phyloP scores from a whole-genome alignment of 2,113 vertebrate genomes.

The Mugil cephalus region DNA sequence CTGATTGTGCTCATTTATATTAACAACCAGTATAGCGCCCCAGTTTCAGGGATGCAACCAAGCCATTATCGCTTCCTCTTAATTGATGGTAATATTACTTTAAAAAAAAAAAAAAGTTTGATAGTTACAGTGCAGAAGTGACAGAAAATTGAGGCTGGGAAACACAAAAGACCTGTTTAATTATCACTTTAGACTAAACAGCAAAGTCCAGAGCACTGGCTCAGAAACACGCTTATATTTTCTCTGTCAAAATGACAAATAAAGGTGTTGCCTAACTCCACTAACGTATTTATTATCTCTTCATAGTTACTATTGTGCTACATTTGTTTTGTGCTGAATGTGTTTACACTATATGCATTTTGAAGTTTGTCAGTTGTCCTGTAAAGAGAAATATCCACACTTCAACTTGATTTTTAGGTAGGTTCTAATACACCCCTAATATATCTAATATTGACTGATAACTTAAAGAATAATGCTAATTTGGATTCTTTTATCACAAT shows the following conservation, averaged over 20 bases:
- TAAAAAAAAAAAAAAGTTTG: too few species aligned
- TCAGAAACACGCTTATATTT: neutral
- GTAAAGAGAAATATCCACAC: neutral
- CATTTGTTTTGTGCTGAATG: neutral
- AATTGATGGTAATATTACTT: too few species aligned
- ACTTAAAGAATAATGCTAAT: neutral
- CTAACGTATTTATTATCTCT: neutral
- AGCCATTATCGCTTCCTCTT: too few species aligned
- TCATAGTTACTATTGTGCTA: conserved; percentile 5
- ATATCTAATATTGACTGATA: too few species aligned
- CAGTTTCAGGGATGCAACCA: too few species aligned
- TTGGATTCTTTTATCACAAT: neutral
- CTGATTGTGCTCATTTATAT: too few species aligned
- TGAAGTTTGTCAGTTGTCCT: neutral
- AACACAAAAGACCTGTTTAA: too few species aligned
- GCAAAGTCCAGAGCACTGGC: neutral
- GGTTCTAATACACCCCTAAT: neutral
- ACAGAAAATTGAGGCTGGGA: too few species aligned
- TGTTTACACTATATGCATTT: too few species aligned
- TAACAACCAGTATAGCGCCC: too few species aligned
- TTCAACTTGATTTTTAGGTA: neutral
- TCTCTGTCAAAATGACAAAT: neutral
- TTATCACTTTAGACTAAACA: neutral
- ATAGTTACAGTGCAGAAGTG: too few species aligned
- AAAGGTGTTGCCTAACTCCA: neutral